Conservation (phyloP, 2,888 invertebrate genomes). For the Ferdinandea cuprea region DNA sequence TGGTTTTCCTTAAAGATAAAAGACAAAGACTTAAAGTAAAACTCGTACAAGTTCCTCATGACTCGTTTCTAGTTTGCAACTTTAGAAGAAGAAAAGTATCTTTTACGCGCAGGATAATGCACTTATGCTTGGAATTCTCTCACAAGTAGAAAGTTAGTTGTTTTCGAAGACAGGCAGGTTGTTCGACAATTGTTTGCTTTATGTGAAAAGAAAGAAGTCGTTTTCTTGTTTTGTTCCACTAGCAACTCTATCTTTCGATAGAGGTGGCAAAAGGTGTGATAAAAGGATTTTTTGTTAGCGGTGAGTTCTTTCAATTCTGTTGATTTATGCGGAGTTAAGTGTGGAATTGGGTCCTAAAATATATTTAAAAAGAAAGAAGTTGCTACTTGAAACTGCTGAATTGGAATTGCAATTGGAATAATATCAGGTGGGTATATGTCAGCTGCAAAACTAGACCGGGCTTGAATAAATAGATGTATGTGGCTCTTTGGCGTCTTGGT, state of each 20-base stretch:
- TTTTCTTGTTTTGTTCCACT: background rate
- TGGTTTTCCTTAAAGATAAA: background rate
- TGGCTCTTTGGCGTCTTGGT: too few relatives aligned
- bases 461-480: too few relatives aligned
- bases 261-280: background rate
- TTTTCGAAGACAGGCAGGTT: slow-evolving; percentile 29
- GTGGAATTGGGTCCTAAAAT: too few relatives aligned
- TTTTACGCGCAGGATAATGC: slow-evolving; percentile 48
- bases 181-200: slow-evolving; percentile 27
- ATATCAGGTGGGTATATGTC: too few relatives aligned
- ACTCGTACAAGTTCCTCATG: slow-evolving; percentile 23
- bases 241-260: background rate
- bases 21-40: slow-evolving; percentile 8
- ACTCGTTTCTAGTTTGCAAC: slow-evolving; percentile 29
- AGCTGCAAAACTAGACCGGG: too few relatives aligned
- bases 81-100: slow-evolving; percentile 24
- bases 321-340: too few relatives aligned
- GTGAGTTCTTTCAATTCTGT: too few relatives aligned
- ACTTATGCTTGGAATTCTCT: slow-evolving; percentile 43
- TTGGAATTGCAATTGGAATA: too few relatives aligned
- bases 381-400: too few relatives aligned
- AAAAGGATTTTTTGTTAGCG: background rate
- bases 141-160: slow-evolving; percentile 48
- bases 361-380: too few relatives aligned
- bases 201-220: background rate